Evolutionary conservation across 1,140 invertebrate species (phyloP), one percentile per base, ranked within the genome.

Genomic region (Drosophila orena): DNA sequence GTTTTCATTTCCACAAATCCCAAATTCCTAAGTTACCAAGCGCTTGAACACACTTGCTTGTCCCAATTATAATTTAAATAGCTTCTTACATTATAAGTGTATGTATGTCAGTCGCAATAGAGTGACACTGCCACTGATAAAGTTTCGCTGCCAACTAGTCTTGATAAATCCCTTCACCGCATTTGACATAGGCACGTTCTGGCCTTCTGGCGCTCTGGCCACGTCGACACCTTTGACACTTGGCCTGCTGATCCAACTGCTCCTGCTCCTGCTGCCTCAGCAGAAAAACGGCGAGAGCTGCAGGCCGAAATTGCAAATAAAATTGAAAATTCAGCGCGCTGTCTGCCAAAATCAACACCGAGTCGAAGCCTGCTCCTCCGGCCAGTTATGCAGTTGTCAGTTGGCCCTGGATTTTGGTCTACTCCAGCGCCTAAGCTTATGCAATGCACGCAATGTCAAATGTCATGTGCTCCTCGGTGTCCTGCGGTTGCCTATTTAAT

Each of bases 281-380:
- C 83, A 79, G 44, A 70, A 88, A 88, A 81, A 69, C 61, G 43
- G 2, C 37, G 37, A 42, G n/a, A 44, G 42, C 42, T 17, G 6
- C 24, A 27, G 27, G 56, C 47, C 15, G 43, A 61, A 57, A 77
- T 46, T 57, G 38, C 84, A 88, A 89, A 89, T 83, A 76, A 89
- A 89, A 83, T 88, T 89, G 81, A 88, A 86, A 86, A 86, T 88
- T 79, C 83, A 88, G 65, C 74, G 79, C 77, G 61, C 64, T 72
- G 60, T 70, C 70, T 81, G 75, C 69, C 81, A 84, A 80, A 84
- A 85, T 84, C 80, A 84, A 84, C 80, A 84, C 66, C 60, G 47
- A 61, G 46, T 49, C 55, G 46, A 60, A 60, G 65, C 44, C 66
- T 58, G 57, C 78, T 74, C 52, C 30, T 30, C 8, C 50, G 46